Evolutionary conservation across 2,888 invertebrate genomes (phyloP).

Genomic region (Torymus tubicola): DNA sequence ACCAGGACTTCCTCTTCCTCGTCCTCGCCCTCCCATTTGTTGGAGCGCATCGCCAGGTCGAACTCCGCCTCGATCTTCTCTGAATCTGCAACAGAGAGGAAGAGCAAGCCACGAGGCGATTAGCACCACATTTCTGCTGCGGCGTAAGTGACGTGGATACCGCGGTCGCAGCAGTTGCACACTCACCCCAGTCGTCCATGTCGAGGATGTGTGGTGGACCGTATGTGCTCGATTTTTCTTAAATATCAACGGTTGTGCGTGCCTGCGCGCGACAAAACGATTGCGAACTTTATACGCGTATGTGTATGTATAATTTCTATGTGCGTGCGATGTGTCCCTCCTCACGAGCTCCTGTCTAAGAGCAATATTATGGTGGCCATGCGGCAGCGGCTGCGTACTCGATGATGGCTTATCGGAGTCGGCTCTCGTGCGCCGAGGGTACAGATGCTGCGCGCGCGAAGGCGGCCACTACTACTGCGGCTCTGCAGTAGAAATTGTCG

Average conservation of each 20-base stretch:
- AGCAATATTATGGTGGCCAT: too few relatives aligned
- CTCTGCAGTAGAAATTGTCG: slow-evolving; percentile 23
- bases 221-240: too few relatives aligned
- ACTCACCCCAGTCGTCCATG: slow-evolving; percentile 59
- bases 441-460: too few relatives aligned
- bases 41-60: slow-evolving; percentile 80
- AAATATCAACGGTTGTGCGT: too few relatives aligned
- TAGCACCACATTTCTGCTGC: neutral
- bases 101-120: neutral
- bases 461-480: slow-evolving; percentile 3
- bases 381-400: neutral
- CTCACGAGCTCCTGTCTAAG: too few relatives aligned
- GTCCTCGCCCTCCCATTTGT: slow-evolving; percentile 93
- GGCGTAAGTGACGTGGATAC: neutral
- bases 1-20: slow-evolving; percentile 92
- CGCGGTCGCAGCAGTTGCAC: neutral
- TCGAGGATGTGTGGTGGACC: slow-evolving; percentile 5
- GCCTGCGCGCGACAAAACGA: too few relatives aligned
- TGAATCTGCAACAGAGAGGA: slow-evolving; percentile 80
- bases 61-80: slow-evolving; percentile 85
- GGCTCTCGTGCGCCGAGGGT: neutral
- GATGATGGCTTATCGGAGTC: neutral
- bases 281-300: too few relatives aligned
- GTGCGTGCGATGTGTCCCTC: too few relatives aligned
- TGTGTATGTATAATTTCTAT: too few relatives aligned